A percentile compares a stretch with the other conserved stretches of the same genome.
Conservation (phyloP, 2,113 vertebrate genomes). For the Epinephelus moara region DNA sequence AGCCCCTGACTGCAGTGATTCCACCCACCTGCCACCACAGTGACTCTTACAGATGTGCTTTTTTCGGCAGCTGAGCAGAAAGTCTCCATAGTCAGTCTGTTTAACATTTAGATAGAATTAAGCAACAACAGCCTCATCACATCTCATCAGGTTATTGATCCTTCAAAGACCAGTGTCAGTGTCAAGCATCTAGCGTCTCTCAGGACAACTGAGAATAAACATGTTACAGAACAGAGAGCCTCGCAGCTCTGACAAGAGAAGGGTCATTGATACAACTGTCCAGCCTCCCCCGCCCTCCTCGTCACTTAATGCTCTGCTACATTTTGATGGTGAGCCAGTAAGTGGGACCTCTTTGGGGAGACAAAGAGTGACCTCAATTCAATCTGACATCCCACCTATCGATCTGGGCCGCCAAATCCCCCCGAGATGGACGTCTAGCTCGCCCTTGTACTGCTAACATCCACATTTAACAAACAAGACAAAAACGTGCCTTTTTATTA, state of each 20-base stretch:
- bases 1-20: slow-evolving; percentile 4
- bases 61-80: not conserved
- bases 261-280: slow-evolving; percentile 45
- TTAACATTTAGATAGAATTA: slow-evolving; percentile 64
- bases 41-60: not conserved
- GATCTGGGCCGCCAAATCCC: slow-evolving; percentile 71
- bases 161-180: slow-evolving; percentile 30
- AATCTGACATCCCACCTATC: slow-evolving; percentile 83
- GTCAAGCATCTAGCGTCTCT: not conserved
- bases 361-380: slow-evolving; percentile 86
- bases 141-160: slow-evolving; percentile 64
- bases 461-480: slow-evolving; percentile 60
- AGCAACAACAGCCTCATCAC: slow-evolving; percentile 33
- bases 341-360: slow-evolving; percentile 77
- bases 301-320: slow-evolving; percentile 49
- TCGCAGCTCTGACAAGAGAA: slow-evolving; percentile 18
- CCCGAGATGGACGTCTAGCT: slow-evolving; percentile 70
- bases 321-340: slow-evolving; percentile 74
- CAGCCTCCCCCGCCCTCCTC: slow-evolving; percentile 15
- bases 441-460: slow-evolving; percentile 67
- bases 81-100: slow-evolving; percentile 13
- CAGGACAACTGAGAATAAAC: slow-evolving; percentile 40
- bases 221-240: slow-evolving; percentile 31
- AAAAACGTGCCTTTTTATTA: slow-evolving; percentile 64
- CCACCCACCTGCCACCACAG: not conserved